Percentiles rank a stretch among this genome's conserved stretches.
Conservation (phyloP, 2,888 invertebrate species). For the Drosophila sordidula region DNA sequence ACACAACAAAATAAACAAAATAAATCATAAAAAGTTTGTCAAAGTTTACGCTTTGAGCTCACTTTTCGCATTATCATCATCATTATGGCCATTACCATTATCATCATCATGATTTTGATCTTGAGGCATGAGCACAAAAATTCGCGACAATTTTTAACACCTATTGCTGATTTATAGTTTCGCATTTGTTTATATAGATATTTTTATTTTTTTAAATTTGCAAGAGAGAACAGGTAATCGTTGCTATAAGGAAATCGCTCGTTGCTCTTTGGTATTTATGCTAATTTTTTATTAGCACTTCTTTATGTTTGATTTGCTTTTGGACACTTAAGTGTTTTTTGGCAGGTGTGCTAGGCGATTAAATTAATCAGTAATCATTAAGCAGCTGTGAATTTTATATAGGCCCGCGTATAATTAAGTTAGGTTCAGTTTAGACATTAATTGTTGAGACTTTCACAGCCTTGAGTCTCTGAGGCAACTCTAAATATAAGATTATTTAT, state of each 20-base stretch:
- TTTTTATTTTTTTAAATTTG: background rate
- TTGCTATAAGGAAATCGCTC: slow-evolving; percentile 47
- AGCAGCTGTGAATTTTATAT: background rate
- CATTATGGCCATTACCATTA: slow-evolving; percentile 19
- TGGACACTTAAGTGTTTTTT: slow-evolving; percentile 10
- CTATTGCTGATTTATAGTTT: slow-evolving; percentile 36
- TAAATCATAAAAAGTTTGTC: slow-evolving; percentile 22
- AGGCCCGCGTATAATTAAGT: no score
- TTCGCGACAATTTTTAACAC: slow-evolving; percentile 46
- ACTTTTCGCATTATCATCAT: slow-evolving; percentile 25
- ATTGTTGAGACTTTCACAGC: no score
- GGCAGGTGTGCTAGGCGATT: slow-evolving; percentile 1
- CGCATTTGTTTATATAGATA: background rate
- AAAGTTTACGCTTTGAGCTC: slow-evolving; percentile 1
- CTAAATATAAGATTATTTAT: no score
- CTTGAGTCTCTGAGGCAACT: no score
- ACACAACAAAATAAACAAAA: slow-evolving; percentile 19
- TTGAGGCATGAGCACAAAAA: slow-evolving; percentile 36
- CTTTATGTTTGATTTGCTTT: slow-evolving; percentile 13
- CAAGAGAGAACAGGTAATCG: slow-evolving; percentile 2
- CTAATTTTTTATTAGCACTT: slow-evolving; percentile 11
- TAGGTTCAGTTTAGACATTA: background rate
- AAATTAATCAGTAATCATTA: slow-evolving; percentile 1
- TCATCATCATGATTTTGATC: slow-evolving; percentile 50
- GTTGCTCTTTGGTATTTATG: slow-evolving; percentile 19